Percentiles rank a stretch among this genome's conserved stretches.
Evolutionary conservation across 2,797 vertebrate species (phyloP).

Genomic region (Columba guinea): DNA sequence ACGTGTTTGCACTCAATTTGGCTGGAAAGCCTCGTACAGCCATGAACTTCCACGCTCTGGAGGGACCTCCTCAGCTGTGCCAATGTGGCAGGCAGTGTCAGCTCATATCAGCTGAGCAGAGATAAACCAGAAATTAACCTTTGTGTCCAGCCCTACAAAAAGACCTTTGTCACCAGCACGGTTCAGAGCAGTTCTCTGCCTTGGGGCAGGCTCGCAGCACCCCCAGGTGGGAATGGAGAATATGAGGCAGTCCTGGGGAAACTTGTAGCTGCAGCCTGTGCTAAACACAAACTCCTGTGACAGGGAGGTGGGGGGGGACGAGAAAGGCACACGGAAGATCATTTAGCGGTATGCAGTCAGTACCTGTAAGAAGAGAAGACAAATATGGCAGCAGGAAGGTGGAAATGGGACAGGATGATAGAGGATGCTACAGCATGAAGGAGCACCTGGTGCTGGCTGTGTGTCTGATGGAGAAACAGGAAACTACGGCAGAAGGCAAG

Average conservation of each 20-base stretch:
- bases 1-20: neutral
- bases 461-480: neutral
- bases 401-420: neutral
- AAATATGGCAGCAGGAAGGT: neutral
- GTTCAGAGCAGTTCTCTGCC: neutral
- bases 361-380: neutral
- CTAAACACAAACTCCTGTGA: neutral
- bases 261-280: neutral
- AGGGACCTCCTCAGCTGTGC: neutral
- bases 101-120: neutral
- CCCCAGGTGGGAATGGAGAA: neutral
- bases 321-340: neutral
- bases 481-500: neutral
- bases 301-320: neutral
- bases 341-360: neutral
- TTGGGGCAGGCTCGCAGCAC: neutral
- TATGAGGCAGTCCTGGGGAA: neutral
- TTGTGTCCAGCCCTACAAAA: neutral
- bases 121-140: slow-evolving; percentile 19
- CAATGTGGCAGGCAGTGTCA: neutral
- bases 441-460: neutral
- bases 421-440: neutral
- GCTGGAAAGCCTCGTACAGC: neutral
- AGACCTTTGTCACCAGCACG: neutral
- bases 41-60: neutral